Base-by-base conservation (phyloP, 2,888 invertebrate genomes). In the Meandrusa payeni region DNA sequence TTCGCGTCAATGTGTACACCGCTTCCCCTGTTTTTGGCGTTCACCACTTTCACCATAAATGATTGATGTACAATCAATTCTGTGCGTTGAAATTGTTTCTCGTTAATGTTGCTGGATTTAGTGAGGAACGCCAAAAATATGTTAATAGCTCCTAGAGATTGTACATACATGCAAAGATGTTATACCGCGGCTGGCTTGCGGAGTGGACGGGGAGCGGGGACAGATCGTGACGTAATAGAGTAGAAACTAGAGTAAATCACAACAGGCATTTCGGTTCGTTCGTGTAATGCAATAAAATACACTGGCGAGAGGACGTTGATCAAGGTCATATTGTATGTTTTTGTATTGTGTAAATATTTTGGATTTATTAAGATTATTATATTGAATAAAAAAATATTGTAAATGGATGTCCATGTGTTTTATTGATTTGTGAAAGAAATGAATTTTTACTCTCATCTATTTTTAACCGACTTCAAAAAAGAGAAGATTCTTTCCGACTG, bases 311-410 rank as follows among this genome's bases (percentile, higher is more conserved):
- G 75, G 74, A 73, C 75, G 75, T 71, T 68, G 74, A 69, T 75
- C 73, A 70, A 72, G 73, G 71, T 81, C 76, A 69, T 76, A 81
- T 73, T 82, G 81, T 85, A 86, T 85, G 86, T 83, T 86, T 82
- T 87, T 86, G 85, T 87, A 86, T 82, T 81, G 85, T 87, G 86
- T 87, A 87, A 85, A 87, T 87, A 87, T 86, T 87, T 86, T 86
- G 83, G 87, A 87, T 86, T 86, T 87, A 87, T 86, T 87, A 87
- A 87, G 87, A 87, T 87, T 87, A 87, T 87, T 87, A 87, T 87
- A 87, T 87, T 87, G 86, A 86, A 85, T 87, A 86, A 87, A 87
- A 86, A 87, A 85, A 83, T 78, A 83, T 82, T 87, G 83, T 86
- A 86, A 87, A 86, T 85, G 70, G 56, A 64, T 55, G 37, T 28